Evolutionary conservation across 2,113 vertebrate genomes (phyloP), one percentile per base, ranked within the genome.

Genomic region (Fulmarus glacialis): DNA sequence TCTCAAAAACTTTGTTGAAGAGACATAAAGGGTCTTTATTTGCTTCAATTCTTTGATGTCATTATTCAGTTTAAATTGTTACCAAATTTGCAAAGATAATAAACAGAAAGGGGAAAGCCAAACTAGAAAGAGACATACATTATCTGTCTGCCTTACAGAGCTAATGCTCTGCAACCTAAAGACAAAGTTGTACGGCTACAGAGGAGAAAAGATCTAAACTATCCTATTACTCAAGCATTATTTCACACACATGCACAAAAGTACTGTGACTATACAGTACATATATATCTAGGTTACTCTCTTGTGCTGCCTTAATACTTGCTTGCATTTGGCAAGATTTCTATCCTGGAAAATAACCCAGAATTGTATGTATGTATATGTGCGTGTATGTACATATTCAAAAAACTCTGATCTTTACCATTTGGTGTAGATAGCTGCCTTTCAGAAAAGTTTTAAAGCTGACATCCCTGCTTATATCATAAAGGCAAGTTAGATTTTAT

Each of bases 321-420:
- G 8, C 30, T 26, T 52, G 21, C n/a, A 70, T 60, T 68, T 75
- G 40, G 11, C 19, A 72, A 75, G 23, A 60, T 56, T 72, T 79
- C 62, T 42, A 5, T 43, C 66, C 43, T 68, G 38, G 47, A 79
- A 90, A 34, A 71, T 45, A 72, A 78, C 5, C 9, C 19, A 7
- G 14, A 74, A 50, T 11, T 60, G 26, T 2, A 3, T 43, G 12
- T 6, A 30, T 6, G 12, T 19, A 52, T 26, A 4, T 12, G 4
- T 17, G 21, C 0, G 3, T 32, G 23, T 32, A 80, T 10, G 19
- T 0, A 26, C 4, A 18, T 47, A 43, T 36, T 79, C 1, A 2
- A 38, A 86, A 89, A 17, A n/a, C 18, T 42, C 36, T 58, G 6
- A 27, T 72, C 58, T 59, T 72, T 42, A 12, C 40, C 58, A 53